Evolutionary conservation across 2,113 vertebrate species (phyloP).

Genomic region (Casuarius casuarius): DNA sequence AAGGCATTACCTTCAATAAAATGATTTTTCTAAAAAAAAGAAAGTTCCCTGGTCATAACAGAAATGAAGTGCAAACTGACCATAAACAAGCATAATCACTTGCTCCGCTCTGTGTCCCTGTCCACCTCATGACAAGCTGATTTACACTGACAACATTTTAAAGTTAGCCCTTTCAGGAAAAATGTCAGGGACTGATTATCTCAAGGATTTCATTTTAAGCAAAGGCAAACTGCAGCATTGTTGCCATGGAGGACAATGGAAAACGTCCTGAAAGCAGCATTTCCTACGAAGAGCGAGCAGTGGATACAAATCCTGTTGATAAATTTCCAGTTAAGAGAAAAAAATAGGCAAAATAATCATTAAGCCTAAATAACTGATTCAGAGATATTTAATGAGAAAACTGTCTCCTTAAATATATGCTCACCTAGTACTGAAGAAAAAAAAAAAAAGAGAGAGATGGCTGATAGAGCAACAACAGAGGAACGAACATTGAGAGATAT

Average conservation of each 20-base stretch:
- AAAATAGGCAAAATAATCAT: background rate
- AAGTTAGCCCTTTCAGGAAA: background rate
- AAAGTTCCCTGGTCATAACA: background rate
- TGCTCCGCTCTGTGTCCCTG: background rate
- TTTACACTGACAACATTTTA: background rate
- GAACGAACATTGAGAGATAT: background rate
- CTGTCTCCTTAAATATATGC: background rate
- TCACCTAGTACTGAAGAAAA: background rate
- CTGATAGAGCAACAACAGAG: background rate
- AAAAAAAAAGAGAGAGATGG: background rate
- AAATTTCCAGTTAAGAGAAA: background rate
- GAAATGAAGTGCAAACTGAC: background rate
- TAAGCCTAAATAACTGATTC: background rate
- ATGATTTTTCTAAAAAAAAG: background rate
- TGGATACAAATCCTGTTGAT: background rate
- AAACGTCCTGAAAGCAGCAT: background rate
- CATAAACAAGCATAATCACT: background rate
- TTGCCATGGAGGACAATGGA: background rate
- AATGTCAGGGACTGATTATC: background rate
- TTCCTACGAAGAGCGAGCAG: background rate
- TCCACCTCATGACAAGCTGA: background rate
- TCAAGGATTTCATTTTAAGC: background rate
- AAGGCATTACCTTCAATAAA: background rate
- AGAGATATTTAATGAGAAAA: background rate
- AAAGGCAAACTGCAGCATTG: background rate